Evolutionary conservation across 2,113 vertebrate genomes (phyloP).

Genomic region (Ptychochromis oligacanthus): DNA sequence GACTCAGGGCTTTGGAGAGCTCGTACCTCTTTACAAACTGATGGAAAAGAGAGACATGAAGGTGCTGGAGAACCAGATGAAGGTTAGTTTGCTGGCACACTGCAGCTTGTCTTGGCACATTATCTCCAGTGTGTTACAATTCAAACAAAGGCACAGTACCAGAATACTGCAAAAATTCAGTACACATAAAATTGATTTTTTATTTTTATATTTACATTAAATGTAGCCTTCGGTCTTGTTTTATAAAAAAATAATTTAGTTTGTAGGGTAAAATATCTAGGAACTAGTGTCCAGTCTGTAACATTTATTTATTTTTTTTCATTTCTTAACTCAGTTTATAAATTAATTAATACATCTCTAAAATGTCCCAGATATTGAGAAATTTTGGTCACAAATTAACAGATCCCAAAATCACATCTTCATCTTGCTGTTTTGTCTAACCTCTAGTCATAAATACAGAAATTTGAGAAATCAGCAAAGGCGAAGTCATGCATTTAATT

Average conservation of each 20-base stretch:
- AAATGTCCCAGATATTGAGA: no score
- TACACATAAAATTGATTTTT: no score
- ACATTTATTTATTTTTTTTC: no score
- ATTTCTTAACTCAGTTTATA: no score
- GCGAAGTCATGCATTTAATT: background rate
- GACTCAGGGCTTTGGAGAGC: slow-evolving; percentile 85
- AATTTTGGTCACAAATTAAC: no score
- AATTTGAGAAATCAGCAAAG: background rate
- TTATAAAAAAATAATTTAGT: background rate
- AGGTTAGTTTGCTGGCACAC: slow-evolving; percentile 62
- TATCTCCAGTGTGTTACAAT: background rate
- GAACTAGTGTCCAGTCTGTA: background rate
- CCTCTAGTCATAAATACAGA: background rate
- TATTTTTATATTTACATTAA: no score
- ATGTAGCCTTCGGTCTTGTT: no score
- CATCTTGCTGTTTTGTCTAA: background rate
- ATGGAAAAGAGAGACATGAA: slow-evolving; percentile 88
- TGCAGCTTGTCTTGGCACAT: background rate
- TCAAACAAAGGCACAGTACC: no score
- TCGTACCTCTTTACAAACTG: slow-evolving; percentile 89
- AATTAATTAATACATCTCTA: no score
- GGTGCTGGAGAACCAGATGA: slow-evolving; percentile 82
- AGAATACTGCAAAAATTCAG: no score
- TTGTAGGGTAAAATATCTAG: background rate
- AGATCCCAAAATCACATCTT: no score